Percentiles rank a stretch among this genome's conserved stretches.
These are phyloP conservation scores for Odontothrips loti DNA, from an alignment of 2,888 invertebrate species.

Conservation along the genomic window DNA sequence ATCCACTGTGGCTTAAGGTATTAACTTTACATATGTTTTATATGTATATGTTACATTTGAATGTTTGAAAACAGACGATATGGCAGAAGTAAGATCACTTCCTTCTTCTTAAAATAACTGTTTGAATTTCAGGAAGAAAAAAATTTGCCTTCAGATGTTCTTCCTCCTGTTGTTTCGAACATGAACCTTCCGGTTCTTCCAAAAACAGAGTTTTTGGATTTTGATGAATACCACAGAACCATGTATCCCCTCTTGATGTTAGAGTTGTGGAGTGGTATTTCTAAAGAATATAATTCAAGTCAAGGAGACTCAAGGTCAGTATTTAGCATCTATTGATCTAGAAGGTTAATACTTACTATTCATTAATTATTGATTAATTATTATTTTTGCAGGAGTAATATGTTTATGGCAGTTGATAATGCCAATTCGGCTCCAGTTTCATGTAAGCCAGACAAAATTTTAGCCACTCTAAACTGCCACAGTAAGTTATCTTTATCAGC, in stretches of 20 bases:
- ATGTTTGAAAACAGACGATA: too few species aligned
- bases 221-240: not conserved
- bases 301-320: slow-evolving; percentile 1
- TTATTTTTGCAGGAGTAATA: not conserved
- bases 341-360: not conserved
- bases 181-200: not conserved
- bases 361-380: not conserved
- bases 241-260: slow-evolving; percentile 7
- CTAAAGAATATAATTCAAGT: not conserved
- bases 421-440: not conserved
- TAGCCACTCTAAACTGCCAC: not conserved
- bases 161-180: not conserved
- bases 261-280: slow-evolving; percentile 11
- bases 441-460: not conserved
- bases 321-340: not conserved
- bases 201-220: slow-evolving; percentile 2
- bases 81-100: too few species aligned
- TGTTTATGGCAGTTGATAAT: not conserved
- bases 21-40: too few species aligned
- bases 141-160: slow-evolving; percentile 1
- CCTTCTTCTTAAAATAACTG: not conserved
- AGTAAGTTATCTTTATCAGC: not conserved
- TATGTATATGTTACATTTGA: too few species aligned
- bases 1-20: not conserved
- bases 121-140: not conserved